Conservation (phyloP, 2,888 invertebrate species). For the Hofmannophila pseudospretella region DNA sequence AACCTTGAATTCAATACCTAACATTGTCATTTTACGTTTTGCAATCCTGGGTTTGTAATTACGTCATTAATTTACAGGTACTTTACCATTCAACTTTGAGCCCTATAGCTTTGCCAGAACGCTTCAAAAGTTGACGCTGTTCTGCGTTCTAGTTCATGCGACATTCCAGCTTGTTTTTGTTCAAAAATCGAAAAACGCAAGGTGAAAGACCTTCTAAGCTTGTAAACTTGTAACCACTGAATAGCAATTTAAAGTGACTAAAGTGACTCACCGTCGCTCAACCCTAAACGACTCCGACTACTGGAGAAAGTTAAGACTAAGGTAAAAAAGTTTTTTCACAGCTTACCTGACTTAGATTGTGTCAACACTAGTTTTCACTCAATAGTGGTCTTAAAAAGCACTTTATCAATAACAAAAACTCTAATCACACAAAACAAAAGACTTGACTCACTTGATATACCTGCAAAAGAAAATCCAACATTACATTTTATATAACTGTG, state of each 20-base stretch:
- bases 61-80: background rate
- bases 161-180: background rate
- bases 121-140: background rate
- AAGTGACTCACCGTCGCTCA: slow-evolving; percentile 12
- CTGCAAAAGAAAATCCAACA: slow-evolving; percentile 51
- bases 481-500: slow-evolving; percentile 61
- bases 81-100: background rate
- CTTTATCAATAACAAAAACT: slow-evolving; percentile 36
- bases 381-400: slow-evolving; percentile 33
- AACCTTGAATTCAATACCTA: background rate
- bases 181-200: background rate
- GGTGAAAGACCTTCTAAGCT: slow-evolving; percentile 1
- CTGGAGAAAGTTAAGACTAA: slow-evolving; percentile 16
- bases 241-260: background rate
- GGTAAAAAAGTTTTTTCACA: slow-evolving; percentile 13
- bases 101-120: background rate
- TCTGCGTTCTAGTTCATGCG: background rate
- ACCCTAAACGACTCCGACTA: slow-evolving; percentile 15
- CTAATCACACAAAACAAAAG: slow-evolving; percentile 42
- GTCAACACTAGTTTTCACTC: slow-evolving; percentile 43
- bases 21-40: background rate
- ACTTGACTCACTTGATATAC: slow-evolving; percentile 34
- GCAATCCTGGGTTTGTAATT: background rate
- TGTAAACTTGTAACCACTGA: background rate
- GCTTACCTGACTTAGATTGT: slow-evolving; percentile 43